phyloP scores from a whole-genome alignment of 2,888 invertebrate species.

The Sinotaia quadrata region DNA sequence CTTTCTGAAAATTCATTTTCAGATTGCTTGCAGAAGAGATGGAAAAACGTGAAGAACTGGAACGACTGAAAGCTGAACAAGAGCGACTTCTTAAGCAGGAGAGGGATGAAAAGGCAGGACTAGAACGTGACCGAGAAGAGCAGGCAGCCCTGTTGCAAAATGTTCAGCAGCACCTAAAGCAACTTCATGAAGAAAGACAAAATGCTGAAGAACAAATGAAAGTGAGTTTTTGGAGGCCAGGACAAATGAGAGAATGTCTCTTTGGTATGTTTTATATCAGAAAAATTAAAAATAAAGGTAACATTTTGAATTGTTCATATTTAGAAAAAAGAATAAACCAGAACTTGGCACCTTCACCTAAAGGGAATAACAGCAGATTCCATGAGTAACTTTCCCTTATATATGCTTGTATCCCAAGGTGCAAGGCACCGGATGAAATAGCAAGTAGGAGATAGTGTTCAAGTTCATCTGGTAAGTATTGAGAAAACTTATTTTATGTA shows the following conservation, averaged over 20 bases:
- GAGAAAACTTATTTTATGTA: too few relatives aligned
- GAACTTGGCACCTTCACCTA: too few relatives aligned
- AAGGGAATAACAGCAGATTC: too few relatives aligned
- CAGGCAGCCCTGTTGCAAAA: constrained; percentile 46
- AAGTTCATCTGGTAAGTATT: too few relatives aligned
- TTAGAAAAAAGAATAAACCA: too few relatives aligned
- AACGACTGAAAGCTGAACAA: constrained; percentile 85
- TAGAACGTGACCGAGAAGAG: constrained; percentile 80
- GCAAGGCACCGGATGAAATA: too few relatives aligned
- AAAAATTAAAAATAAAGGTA: neutral
- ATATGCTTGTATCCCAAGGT: too few relatives aligned
- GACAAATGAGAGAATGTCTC: neutral
- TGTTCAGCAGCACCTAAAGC: constrained; percentile 46
- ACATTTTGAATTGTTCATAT: neutral
- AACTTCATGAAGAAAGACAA: constrained; percentile 76
- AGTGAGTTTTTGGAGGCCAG: too few relatives aligned
- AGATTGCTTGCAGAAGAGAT: constrained; percentile 84
- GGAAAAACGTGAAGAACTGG: constrained; percentile 86
- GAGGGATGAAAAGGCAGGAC: constrained; percentile 82
- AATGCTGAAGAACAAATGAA: constrained; percentile 73
- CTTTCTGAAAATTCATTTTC: neutral
- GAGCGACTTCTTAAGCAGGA: constrained; percentile 82
- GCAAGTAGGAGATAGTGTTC: too few relatives aligned
- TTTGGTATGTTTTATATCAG: neutral
- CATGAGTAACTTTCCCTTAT: too few relatives aligned